phyloP scores from a whole-genome alignment of 2,113 vertebrate genomes.

The Anas platyrhynchos region DNA sequence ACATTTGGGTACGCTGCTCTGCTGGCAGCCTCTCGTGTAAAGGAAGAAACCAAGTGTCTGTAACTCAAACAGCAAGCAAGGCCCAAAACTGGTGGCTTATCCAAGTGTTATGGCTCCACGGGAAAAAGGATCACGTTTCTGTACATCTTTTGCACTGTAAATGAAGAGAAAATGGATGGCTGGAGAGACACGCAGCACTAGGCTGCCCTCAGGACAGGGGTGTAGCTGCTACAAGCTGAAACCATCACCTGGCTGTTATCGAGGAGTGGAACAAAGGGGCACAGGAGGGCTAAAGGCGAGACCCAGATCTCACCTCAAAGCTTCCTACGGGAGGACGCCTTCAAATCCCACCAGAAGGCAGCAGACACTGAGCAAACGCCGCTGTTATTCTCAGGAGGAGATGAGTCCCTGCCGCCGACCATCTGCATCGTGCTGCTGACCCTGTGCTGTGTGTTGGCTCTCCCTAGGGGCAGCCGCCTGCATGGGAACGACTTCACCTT shows the following conservation, averaged over 20 bases:
- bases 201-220: not conserved
- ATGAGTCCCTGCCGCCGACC: not conserved
- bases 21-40: conserved; percentile 10
- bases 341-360: not conserved
- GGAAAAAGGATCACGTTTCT: not conserved
- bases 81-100: not conserved
- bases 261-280: not conserved
- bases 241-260: conserved; percentile 1
- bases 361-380: not conserved
- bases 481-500: not conserved
- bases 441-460: not conserved
- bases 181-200: not conserved
- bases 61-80: not conserved
- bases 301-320: not conserved
- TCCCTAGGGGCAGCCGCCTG: not conserved
- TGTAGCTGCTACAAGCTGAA: not conserved
- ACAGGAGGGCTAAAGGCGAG: not conserved
- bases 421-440: rapidly evolving
- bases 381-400: not conserved
- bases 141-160: not conserved
- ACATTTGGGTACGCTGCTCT: not conserved
- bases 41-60: not conserved
- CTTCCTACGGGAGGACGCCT: not conserved
- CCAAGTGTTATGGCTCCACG: not conserved
- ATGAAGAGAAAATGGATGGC: not conserved